Conservation (phyloP, 2,113 vertebrate species). For the Lota lota region DNA sequence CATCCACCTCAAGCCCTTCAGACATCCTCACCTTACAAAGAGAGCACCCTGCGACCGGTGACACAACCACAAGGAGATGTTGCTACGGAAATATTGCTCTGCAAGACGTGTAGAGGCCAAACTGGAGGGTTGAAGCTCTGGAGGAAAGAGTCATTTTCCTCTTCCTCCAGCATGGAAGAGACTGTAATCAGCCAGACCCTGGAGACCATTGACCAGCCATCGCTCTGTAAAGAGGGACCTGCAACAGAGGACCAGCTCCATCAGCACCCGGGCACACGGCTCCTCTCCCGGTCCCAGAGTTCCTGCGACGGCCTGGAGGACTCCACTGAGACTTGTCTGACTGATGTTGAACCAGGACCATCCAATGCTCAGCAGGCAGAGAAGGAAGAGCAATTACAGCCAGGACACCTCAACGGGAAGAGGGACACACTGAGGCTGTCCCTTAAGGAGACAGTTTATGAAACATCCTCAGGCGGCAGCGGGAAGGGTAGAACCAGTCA, state of each 20-base stretch:
- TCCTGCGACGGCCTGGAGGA: slow-evolving; percentile 87
- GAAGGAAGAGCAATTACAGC: slow-evolving; percentile 54
- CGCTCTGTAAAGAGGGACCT: slow-evolving; percentile 53
- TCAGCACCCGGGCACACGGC: slow-evolving; percentile 61
- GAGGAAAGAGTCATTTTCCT: slow-evolving; percentile 69
- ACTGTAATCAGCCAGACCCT: slow-evolving; percentile 67
- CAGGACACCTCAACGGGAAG: slow-evolving; percentile 88
- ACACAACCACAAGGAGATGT: slow-evolving; percentile 29
- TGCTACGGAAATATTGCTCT: slow-evolving; percentile 54
- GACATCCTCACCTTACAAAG: slow-evolving; percentile 93
- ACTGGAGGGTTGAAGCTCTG: slow-evolving; percentile 51
- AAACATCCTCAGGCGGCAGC: slow-evolving; percentile 65
- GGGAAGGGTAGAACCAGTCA: slow-evolving; percentile 77
- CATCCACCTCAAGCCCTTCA: slow-evolving; percentile 80
- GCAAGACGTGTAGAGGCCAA: slow-evolving; percentile 66
- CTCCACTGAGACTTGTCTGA: slow-evolving; percentile 87
- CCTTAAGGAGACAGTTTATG: slow-evolving; percentile 85
- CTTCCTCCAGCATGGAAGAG: slow-evolving; percentile 74
- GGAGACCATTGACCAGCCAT: slow-evolving; percentile 59
- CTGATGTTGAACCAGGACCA: slow-evolving; percentile 76
- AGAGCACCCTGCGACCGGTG: slow-evolving; percentile 52
- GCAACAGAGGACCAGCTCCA: slow-evolving; percentile 25
- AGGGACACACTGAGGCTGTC: slow-evolving; percentile 90
- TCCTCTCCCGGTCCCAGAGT: slow-evolving; percentile 79
- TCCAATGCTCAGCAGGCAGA: slow-evolving; percentile 41